Base-by-base conservation (phyloP, 2,888 invertebrate species). In the Apodemia zela region DNA sequence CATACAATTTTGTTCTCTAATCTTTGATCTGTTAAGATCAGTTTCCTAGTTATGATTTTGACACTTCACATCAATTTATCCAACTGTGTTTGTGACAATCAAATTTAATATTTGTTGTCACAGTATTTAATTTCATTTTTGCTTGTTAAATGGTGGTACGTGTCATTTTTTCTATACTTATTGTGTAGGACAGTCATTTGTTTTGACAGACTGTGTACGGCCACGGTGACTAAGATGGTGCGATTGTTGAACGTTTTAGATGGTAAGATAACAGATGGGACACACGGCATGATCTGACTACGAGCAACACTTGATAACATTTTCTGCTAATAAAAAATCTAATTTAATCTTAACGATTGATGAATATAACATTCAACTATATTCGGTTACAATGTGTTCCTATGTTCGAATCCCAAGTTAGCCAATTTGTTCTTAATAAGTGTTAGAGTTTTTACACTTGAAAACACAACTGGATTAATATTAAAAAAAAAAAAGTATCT, bases 121-220 rank as follows among this genome's bases (percentile, higher is more conserved):
- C 59, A 42, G 0, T 0, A 7, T 63, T 81, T 82, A 67, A 72
- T 51, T 70, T 70, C 59, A 60, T 61, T 67, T 69, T 72, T 25
- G 35, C 7, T 38, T 68, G 54, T 21, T 17, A 6, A 10, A 7
- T 51, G 57, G 6, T n/a, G 57, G 66, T 63, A 60, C 69, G 65
- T 70, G 62, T 66, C 49, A 42, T 69, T 72, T 72, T 77, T 75
- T 73, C 69, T 71, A 61, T 67, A 71, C 69, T 67, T 74, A 74
- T 74, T 71, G 73, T 72, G 73, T 80, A 76, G 76, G 75, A 75
- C 73, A 73, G 72, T 73, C 80, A 82, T 87, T 83, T 89, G 87
- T 89, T 90, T 89, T 89, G 90, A 91, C 89, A 89, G 89, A 75
- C 81, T 77, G 82, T 87, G 81, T 84, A 80, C 82, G 84, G 85